phyloP scores from a whole-genome alignment of 2,113 vertebrate species.

The Erythrocercus mccallii region DNA sequence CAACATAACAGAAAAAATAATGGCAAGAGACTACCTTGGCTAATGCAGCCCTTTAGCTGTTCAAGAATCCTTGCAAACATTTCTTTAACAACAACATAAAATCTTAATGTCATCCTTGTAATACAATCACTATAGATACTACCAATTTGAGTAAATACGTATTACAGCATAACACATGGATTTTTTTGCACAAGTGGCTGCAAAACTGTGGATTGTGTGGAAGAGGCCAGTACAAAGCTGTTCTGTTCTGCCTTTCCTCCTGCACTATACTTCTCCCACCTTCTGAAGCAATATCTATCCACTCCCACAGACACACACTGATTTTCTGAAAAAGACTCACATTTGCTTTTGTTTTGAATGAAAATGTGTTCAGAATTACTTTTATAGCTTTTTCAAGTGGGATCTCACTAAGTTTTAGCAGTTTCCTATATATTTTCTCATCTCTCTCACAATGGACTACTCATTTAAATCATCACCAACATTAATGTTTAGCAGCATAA shows the following conservation, averaged over 20 bases:
- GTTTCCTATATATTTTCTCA: not conserved
- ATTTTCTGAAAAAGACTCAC: not conserved
- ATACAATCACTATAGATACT: not conserved
- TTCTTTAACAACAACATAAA: not conserved
- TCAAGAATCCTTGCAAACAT: not conserved
- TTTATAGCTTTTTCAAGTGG: not conserved
- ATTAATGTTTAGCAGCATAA: not conserved
- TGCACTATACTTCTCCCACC: not conserved
- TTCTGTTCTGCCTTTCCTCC: not conserved
- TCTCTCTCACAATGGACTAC: not conserved
- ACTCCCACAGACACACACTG: not conserved
- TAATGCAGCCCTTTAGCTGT: not conserved
- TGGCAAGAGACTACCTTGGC: not conserved
- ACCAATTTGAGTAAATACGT: not conserved
- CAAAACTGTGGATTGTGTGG: not conserved
- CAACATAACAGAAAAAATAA: not conserved
- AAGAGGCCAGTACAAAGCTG: not conserved
- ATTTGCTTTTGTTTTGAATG: not conserved
- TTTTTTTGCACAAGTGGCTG: not conserved
- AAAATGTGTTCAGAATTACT: not conserved
- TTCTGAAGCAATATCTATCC: not conserved
- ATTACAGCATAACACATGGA: not conserved
- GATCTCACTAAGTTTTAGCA: not conserved
- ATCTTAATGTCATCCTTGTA: not conserved
- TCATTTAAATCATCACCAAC: not conserved